phyloP scores from a whole-genome alignment of 2,888 invertebrate genomes.

The Cheilosia vernalis region DNA sequence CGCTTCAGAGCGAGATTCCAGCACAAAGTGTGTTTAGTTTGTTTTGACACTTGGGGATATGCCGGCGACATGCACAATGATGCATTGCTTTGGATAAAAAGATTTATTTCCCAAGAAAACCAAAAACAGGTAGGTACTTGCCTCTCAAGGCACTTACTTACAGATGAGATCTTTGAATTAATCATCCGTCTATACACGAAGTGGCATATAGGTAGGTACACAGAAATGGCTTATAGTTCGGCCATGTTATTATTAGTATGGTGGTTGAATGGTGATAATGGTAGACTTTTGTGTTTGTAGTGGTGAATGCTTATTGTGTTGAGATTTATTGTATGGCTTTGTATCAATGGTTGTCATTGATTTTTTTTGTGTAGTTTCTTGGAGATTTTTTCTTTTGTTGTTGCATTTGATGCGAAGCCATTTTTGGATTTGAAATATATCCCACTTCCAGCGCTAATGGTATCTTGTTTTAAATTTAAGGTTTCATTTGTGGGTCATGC shows the following conservation, averaged over 20 bases:
- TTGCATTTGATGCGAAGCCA: constrained; percentile 31
- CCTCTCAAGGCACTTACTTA: constrained; percentile 48
- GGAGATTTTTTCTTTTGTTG: constrained; percentile 3
- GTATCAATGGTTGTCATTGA: constrained; percentile 58
- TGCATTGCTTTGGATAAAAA: constrained; percentile 68
- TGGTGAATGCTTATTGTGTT: constrained; percentile 55
- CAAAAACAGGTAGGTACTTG: constrained; percentile 54
- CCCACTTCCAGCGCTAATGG: constrained; percentile 7
- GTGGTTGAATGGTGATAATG: constrained; percentile 50
- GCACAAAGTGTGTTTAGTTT: constrained; percentile 42
- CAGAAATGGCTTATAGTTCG: constrained; percentile 49
- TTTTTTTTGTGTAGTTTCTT: constrained; percentile 4
- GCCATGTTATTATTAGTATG: constrained; percentile 64
- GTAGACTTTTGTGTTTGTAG: constrained; percentile 32
- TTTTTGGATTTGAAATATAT: constrained; percentile 33
- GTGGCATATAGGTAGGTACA: neutral
- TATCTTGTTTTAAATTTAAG: neutral
- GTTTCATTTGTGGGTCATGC: constrained; percentile 8
- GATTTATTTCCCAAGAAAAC: constrained; percentile 68
- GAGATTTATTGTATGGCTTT: constrained; percentile 64
- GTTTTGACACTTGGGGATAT: constrained; percentile 65
- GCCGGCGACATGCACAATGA: constrained; percentile 44
- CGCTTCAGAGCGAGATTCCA: constrained; percentile 42
- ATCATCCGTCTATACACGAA: constrained; percentile 43
- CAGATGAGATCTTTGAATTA: constrained; percentile 67